These are phyloP conservation scores for Rhynchomys soricoides DNA, from an alignment of 2,113 vertebrate genomes.

Conservation along the genomic window DNA sequence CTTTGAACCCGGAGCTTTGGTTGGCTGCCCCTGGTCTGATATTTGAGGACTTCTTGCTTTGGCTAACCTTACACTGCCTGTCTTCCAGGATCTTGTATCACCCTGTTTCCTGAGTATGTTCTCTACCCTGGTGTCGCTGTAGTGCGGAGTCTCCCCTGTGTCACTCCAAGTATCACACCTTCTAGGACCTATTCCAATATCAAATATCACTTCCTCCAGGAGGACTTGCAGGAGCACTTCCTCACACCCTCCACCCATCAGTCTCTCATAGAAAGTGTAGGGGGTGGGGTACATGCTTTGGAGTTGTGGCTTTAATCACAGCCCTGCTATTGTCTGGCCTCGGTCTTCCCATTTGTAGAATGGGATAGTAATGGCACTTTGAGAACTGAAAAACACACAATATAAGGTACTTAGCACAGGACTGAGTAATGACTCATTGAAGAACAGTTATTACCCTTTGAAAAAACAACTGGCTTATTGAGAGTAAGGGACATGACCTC, in stretches of 20 bases:
- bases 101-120: not conserved
- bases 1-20: not conserved
- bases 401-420: not conserved
- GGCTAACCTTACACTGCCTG: not conserved
- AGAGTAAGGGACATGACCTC: not conserved
- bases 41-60: fast-evolving
- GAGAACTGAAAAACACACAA: not conserved
- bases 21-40: not conserved
- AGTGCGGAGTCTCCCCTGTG: not conserved
- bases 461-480: not conserved
- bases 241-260: not conserved
- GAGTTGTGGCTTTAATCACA: not conserved
- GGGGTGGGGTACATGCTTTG: not conserved
- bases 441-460: not conserved
- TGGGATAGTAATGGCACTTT: not conserved
- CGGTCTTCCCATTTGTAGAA: not conserved
- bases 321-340: not conserved
- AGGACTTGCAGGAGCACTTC: not conserved
- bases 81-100: not conserved
- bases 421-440: not conserved
- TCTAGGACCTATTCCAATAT: not conserved
- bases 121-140: not conserved
- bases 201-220: not conserved
- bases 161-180: not conserved
- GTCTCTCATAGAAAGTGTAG: not conserved